phyloP scores from a whole-genome alignment of 2,113 vertebrate genomes.

The Kryptolebias marmoratus region DNA sequence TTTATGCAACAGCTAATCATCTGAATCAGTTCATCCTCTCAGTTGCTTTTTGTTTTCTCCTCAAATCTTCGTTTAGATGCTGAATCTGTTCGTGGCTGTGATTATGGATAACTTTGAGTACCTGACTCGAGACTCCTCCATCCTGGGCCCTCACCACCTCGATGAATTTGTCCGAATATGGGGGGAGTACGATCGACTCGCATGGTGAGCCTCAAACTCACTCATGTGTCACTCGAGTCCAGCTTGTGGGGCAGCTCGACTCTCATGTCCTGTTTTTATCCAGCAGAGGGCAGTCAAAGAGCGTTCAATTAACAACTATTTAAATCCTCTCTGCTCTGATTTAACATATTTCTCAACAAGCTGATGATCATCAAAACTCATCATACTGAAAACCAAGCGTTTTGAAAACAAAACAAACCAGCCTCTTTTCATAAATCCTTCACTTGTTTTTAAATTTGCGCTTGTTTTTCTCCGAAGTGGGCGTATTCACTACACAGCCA shows the following conservation, averaged over 20 bases:
- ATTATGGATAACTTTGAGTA: conserved; percentile 99
- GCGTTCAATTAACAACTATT: conserved; percentile 13
- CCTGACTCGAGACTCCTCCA: conserved; percentile 96
- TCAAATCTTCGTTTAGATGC: conserved; percentile 83
- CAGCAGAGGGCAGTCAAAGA: conserved; percentile 75
- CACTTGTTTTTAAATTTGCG: conserved; percentile 46
- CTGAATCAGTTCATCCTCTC: background rate
- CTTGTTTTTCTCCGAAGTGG: conserved; percentile 80
- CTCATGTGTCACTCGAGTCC: background rate
- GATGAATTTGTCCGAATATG: conserved; percentile 98
- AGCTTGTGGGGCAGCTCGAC: background rate
- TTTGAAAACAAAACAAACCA: background rate
- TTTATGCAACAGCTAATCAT: background rate
- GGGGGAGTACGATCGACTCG: conserved; percentile 96
- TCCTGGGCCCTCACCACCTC: conserved; percentile 96
- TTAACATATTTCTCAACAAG: background rate
- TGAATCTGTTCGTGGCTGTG: conserved; percentile 97
- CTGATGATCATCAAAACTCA: background rate
- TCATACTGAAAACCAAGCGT: background rate
- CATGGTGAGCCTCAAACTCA: conserved; percentile 83
- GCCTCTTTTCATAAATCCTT: background rate
- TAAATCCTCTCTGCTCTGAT: background rate
- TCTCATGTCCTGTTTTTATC: conserved; percentile 23
- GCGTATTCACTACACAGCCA: conserved; percentile 99
- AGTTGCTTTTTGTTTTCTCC: background rate